Evolutionary conservation across 2,888 invertebrate species (phyloP).

Genomic region (Resseliella maxima): DNA sequence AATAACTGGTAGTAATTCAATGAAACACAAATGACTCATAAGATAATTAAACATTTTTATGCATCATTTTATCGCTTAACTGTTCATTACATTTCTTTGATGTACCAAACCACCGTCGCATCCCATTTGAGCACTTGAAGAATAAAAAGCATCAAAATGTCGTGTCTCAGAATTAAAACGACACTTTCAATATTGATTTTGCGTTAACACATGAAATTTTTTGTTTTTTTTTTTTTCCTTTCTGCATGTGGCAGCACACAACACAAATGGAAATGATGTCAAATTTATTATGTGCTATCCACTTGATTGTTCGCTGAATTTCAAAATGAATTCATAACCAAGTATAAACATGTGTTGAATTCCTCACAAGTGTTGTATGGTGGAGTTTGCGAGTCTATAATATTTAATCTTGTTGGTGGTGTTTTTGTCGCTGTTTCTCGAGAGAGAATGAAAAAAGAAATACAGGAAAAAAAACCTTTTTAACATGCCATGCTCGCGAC

Average conservation of each 20-base stretch:
- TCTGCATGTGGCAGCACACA: neutral
- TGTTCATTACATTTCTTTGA: conserved; percentile 15
- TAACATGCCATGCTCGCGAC: conserved; percentile 23
- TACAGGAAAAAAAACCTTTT: neutral
- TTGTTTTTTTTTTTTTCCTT: neutral
- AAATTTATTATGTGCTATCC: conserved; percentile 18
- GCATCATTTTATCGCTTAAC: conserved; percentile 48
- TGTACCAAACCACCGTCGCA: neutral
- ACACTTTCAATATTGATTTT: conserved; percentile 48
- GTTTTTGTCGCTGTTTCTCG: neutral
- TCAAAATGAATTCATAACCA: conserved; percentile 14
- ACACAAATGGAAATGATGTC: neutral
- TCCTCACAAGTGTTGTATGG: neutral
- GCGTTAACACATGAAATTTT: conserved; percentile 22
- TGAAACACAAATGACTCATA: conserved; percentile 46
- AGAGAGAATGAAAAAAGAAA: neutral
- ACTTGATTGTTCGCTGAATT: conserved; percentile 47
- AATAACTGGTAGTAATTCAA: neutral
- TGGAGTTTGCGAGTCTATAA: neutral
- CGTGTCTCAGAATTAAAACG: neutral
- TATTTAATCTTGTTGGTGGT: conserved; percentile 38
- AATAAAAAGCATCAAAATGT: neutral
- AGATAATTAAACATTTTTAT: conserved; percentile 45
- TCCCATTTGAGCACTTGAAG: neutral
- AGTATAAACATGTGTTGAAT: conserved; percentile 23